phyloP scores from a whole-genome alignment of 64 coral and sea anemone genomes.

The Stylophora pistillata region DNA sequence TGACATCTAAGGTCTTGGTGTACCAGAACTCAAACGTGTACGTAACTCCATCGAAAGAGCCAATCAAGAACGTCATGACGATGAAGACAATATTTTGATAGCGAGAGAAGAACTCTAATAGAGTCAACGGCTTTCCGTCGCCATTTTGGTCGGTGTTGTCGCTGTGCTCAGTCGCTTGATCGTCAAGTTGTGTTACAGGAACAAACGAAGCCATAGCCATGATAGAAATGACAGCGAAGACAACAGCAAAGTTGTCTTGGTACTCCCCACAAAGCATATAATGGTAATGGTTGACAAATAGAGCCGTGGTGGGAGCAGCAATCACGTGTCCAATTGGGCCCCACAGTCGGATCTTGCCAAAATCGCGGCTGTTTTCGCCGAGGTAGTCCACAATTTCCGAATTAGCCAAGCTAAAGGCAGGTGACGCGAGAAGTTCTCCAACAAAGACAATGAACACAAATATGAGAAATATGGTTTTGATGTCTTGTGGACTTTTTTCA shows the following conservation, averaged over 20 bases:
- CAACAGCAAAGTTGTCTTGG: conserved; percentile 29
- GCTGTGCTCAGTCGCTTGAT: neutral
- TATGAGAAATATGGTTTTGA: conserved; percentile 5
- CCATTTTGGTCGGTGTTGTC: neutral
- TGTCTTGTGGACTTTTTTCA: neutral
- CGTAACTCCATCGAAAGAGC: conserved; percentile 24
- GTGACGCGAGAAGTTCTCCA: conserved; percentile 21
- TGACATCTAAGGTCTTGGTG: conserved; percentile 22
- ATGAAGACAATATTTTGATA: conserved; percentile 36
- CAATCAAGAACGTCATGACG: conserved; percentile 16
- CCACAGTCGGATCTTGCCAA: conserved; percentile 9
- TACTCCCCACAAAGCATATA: conserved; percentile 32
- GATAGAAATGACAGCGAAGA: neutral
- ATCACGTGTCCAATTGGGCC: conserved; percentile 32
- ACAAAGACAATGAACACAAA: conserved; percentile 27
- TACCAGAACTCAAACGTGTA: conserved; percentile 30
- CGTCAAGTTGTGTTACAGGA: neutral
- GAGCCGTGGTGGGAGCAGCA: neutral
- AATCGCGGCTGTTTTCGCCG: conserved; percentile 26
- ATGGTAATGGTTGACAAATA: neutral
- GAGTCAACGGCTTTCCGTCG: neutral
- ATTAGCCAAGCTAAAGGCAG: conserved; percentile 15
- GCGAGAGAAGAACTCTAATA: neutral
- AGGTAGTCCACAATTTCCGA: conserved; percentile 36
- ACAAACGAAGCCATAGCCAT: conserved; percentile 11